A percentile compares a stretch with the other conserved stretches of the same genome.
Evolutionary conservation across 2,797 vertebrate species (phyloP).

Genomic region (Cossypha caffra): DNA sequence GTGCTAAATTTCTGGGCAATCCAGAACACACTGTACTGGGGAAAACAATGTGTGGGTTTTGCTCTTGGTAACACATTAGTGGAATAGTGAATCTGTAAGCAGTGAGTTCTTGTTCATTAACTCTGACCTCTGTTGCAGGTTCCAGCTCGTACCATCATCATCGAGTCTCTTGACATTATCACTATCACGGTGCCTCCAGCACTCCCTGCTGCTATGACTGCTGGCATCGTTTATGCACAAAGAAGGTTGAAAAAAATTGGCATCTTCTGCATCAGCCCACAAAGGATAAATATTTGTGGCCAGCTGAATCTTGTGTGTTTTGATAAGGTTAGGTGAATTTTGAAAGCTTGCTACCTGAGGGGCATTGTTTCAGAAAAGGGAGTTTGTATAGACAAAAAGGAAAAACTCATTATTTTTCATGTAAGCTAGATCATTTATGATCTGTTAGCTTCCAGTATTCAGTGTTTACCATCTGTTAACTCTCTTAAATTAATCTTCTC

Average conservation of each 20-base stretch:
- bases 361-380: neutral
- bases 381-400: neutral
- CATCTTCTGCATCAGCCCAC: slow-evolving; percentile 98
- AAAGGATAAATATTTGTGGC: slow-evolving; percentile 97
- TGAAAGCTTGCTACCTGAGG: neutral
- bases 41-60: neutral
- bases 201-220: slow-evolving; percentile 95
- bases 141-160: slow-evolving; percentile 85
- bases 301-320: slow-evolving; percentile 98
- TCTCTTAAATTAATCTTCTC: neutral
- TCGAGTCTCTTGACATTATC: slow-evolving; percentile 95
- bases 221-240: slow-evolving; percentile 96
- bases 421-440: neutral
- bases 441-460: neutral
- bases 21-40: neutral
- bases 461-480: neutral
- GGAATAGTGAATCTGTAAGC: neutral
- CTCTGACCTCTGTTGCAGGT: slow-evolving; percentile 74
- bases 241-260: slow-evolving; percentile 88
- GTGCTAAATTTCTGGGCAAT: neutral
- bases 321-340: slow-evolving; percentile 87
- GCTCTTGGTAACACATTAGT: neutral
- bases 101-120: neutral
- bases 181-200: slow-evolving; percentile 98
- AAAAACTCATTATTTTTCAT: neutral